Evolutionary conservation across 2,113 vertebrate species (phyloP), one percentile per base, ranked within the genome.

Genomic region (Cacatua alba): DNA sequence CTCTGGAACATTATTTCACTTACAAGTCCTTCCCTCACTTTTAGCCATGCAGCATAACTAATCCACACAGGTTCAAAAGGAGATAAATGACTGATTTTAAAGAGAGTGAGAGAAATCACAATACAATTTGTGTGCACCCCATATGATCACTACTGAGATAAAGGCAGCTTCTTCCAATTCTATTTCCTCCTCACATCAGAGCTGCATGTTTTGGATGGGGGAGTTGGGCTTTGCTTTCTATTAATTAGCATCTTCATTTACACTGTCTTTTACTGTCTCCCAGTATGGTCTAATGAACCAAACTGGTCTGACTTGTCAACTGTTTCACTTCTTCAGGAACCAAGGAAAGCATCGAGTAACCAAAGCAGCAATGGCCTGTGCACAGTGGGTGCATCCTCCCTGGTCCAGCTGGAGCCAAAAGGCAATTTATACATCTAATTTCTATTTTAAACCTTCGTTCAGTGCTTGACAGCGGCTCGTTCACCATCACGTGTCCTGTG

Each of bases 301-400:
- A 35, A 90, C 90, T 51, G 70, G 85, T 55, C 62, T 60, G 55
- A 82, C 91, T 25, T 21, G 71, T 78, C 37, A 86, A 72, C 53
- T 37, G 76, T 7, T 95, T 62, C 82, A 81, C 85, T 92, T 87
- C 85, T 51, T 10, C 88, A 59, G 92, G 82, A 96, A 90, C 41
- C 0, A 12, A 63, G 75, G 49, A 49, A 55, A 90, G 44, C 63
- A 10, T 65, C 48, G 88, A 94, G 60, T 17, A 69, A 69, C 0
- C 39, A 68, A 71, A 76, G 69, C 70, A 84, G 88, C 62, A 7
- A 26, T 3, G 3, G 6, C 52, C 51, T 12, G 12, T 0, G 13
- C 0, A 7, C 57, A 37, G 7, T 1, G 4, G 10, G 13, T 2
- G 12, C 86, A 53, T 59, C 76, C 49, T 49, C 1, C 1, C 39